Evolutionary conservation across 2,797 vertebrate species (phyloP).

Genomic region (Hyperoplus immaculatus): DNA sequence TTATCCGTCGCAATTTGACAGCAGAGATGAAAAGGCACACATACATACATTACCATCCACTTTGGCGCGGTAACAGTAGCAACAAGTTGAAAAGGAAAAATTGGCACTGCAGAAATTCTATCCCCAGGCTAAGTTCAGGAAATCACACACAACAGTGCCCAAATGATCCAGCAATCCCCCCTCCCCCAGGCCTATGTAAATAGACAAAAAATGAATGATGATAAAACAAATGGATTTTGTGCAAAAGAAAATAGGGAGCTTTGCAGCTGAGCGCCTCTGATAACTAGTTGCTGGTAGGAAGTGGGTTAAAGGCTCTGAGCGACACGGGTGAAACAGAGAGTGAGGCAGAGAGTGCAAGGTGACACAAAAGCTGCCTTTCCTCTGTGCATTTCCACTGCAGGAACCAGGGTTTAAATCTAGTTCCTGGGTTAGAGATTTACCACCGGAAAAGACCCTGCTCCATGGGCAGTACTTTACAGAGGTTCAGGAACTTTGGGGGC

Average conservation of each 20-base stretch:
- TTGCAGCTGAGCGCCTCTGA: slow-evolving; percentile 35
- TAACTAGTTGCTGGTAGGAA: slow-evolving; percentile 34
- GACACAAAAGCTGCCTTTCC: neutral
- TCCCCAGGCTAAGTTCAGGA: slow-evolving; percentile 59
- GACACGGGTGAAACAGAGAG: slow-evolving; percentile 24
- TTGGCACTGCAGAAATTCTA: slow-evolving; percentile 57
- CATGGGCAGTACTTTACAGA: no score
- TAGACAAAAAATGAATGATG: slow-evolving; percentile 60
- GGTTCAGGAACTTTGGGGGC: no score
- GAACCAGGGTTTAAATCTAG: no score
- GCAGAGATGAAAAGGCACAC: slow-evolving; percentile 49
- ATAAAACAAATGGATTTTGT: slow-evolving; percentile 66
- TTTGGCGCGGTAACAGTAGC: slow-evolving; percentile 43
- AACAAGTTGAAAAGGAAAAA: slow-evolving; percentile 56
- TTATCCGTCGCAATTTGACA: slow-evolving; percentile 24
- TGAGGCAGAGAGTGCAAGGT: slow-evolving; percentile 12
- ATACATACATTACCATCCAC: slow-evolving; percentile 69
- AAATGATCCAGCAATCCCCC: slow-evolving; percentile 49
- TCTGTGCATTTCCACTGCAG: no score
- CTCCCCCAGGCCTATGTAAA: slow-evolving; percentile 50
- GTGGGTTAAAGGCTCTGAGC: slow-evolving; percentile 36
- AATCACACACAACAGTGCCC: slow-evolving; percentile 65
- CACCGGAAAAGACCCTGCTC: no score
- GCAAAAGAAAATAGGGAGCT: slow-evolving; percentile 30
- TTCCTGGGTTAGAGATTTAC: no score